Percentiles rank a stretch among this genome's conserved stretches.
Conservation (phyloP, 2,888 invertebrate species). For the Syrista parreyssii region DNA sequence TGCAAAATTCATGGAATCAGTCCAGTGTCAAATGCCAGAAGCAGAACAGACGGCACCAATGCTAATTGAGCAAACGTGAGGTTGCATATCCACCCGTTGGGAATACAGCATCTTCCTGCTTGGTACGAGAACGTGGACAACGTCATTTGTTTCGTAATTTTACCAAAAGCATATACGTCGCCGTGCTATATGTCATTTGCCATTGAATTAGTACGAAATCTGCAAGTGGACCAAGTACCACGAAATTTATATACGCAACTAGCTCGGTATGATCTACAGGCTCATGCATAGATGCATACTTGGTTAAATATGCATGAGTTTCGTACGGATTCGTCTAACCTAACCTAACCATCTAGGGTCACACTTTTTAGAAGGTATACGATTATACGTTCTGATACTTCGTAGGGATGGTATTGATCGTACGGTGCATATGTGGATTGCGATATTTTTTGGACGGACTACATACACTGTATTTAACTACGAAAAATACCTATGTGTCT, state of each 20-base stretch:
- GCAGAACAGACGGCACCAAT: conserved; percentile 17
- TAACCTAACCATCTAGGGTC: neutral
- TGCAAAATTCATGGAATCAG: neutral
- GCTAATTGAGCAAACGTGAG: conserved; percentile 33
- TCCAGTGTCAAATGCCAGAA: neutral
- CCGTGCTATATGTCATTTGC: neutral
- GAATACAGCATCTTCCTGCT: neutral
- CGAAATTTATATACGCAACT: conserved; percentile 6
- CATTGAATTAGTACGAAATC: conserved; percentile 37
- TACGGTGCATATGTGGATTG: neutral
- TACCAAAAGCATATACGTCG: neutral
- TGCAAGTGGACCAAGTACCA: conserved; percentile 12
- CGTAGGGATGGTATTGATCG: neutral
- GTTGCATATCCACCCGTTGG: neutral
- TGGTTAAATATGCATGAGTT: conserved; percentile 2
- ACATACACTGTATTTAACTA: no score
- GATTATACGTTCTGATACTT: neutral
- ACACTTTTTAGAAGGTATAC: neutral
- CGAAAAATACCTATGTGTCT: no score
- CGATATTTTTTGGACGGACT: neutral
- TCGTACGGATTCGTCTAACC: neutral
- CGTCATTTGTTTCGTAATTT: conserved; percentile 39
- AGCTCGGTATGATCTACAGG: neutral
- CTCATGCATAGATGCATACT: neutral
- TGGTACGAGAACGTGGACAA: conserved; percentile 14